Base-by-base conservation (phyloP, 2,888 invertebrate species). In the Resseliella maxima region DNA sequence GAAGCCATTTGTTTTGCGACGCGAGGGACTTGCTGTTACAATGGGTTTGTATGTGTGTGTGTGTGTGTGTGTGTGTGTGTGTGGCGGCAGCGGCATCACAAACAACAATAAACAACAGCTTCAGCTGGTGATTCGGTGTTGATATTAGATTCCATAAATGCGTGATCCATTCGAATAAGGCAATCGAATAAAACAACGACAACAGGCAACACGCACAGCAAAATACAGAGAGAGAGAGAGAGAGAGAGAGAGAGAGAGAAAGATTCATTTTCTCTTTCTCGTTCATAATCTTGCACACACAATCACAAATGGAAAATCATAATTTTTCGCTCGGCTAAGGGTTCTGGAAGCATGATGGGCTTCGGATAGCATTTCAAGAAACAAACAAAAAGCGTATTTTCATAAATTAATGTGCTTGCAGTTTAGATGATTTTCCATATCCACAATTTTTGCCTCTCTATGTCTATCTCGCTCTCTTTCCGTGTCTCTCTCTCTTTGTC, bases 401-500 rank as follows among this genome's bases (percentile, higher is more conserved):
- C 72, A 72, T 72, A 72, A 27, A 72, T 72, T 72, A 72, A 72
- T 72, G 35, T 72, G 72, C 72, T 72, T 72, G 72, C 72, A 72
- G 72, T 72, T 72, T 72, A 72, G 72, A 35, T 72, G 72, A 72
- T 72, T 72, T 35, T 72, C 72, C 59, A 59, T 24, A 59, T 59
- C n/a, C 24, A n/a, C 24, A 24, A 41, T 41, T 5, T 41, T 5
- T 41, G 41, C 41, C 6, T 12, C 6, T 12, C 41, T 8, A 8
- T 41, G 41, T 12, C 41, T 59, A 8, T 59, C 24, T n/a, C 3
- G 50, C 50, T 18, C 10, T 18, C 2, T 10, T 2, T 18, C 50
- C 2, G 10, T 50, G 50, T 18, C 21, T 50, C 15, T 50, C 10
- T n/a, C 59, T 3, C n/a, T 24, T 24, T 59, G 59, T 24, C n/a